These are phyloP conservation scores for Lasiommata megera DNA, from an alignment of 2,888 invertebrate genomes.

Conservation along the genomic window DNA sequence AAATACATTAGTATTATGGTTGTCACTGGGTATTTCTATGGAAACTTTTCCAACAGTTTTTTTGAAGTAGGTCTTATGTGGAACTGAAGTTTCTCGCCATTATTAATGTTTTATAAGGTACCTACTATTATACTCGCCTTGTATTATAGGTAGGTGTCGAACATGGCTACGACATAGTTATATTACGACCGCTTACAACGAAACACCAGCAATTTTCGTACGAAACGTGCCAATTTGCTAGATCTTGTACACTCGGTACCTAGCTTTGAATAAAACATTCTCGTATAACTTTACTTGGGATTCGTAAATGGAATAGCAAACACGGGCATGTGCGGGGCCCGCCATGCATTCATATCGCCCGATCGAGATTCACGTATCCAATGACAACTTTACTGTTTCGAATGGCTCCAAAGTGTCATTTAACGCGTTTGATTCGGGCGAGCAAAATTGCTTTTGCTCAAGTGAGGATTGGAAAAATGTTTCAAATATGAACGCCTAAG, in stretches of 20 bases:
- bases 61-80: too few relatives aligned
- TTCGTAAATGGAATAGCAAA: conserved; percentile 14
- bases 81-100: too few relatives aligned
- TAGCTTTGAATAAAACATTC: conserved; percentile 11
- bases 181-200: too few relatives aligned
- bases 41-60: too few relatives aligned
- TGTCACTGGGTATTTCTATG: too few relatives aligned
- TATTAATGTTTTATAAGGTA: too few relatives aligned
- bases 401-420: not conserved
- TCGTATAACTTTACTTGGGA: conserved; percentile 4
- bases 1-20: too few relatives aligned
- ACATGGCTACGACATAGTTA: too few relatives aligned
- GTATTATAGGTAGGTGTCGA: too few relatives aligned
- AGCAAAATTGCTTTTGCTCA: not conserved
- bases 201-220: not conserved
- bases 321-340: not conserved
- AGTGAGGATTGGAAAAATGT: too few relatives aligned
- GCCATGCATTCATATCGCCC: conserved; percentile 12
- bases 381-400: conserved; percentile 5
- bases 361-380: conserved; percentile 1
- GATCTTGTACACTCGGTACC: not conserved
- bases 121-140: too few relatives aligned
- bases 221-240: conserved; percentile 6
- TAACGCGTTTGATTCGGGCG: not conserved
- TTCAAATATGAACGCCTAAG: too few relatives aligned